Evolutionary conservation across 2,113 vertebrate species (phyloP), one percentile per base, ranked within the genome.

Genomic region (Trichomycterus rosablanca): DNA sequence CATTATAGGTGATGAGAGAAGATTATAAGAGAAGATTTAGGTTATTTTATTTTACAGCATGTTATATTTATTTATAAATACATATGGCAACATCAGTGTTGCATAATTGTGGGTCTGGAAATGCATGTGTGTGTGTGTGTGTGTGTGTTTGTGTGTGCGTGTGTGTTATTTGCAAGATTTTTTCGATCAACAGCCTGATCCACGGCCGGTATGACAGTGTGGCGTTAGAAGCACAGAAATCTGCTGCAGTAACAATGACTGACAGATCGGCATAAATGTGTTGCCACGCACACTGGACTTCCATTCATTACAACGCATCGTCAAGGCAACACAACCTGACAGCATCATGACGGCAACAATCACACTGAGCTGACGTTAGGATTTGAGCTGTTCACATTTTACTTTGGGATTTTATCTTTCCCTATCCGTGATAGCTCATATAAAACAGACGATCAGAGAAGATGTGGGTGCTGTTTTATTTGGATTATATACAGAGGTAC

Each of bases 231-330:
- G 52, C 50, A 3, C 30, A 37, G 42, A 46, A 63, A 46, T 54
- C 40, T 26, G 15, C 20, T 1, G 20, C 51, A 37, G 63, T 71
- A 66, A 71, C 37, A 12, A 49, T 56, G 68, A 66, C 61, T 71
- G 68, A 71, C 68, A 71, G 63, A 50, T 49, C 7, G 19, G 50
- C 20, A 44, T 26, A 59, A 70, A 58, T 59, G 52, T 32, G 54
- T 64, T 54, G 30, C 26, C 26, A 50, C 30, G 19, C 22, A 37
- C 16, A 16, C 32, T 60, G 32, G 62, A 66, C 44, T 66, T 58
- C 48, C 45, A 46, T 70, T 66, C 57, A 51, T 71, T 66, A 66
- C 40, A 59, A 66, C 39, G 32, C 44, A 35, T 55, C 26, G 24
- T 48, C 42, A 40, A 51, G 34, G 48, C 28, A 51, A 50, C 62